Conservation (phyloP, 2,113 vertebrate genomes). For the Catharus minimus region DNA sequence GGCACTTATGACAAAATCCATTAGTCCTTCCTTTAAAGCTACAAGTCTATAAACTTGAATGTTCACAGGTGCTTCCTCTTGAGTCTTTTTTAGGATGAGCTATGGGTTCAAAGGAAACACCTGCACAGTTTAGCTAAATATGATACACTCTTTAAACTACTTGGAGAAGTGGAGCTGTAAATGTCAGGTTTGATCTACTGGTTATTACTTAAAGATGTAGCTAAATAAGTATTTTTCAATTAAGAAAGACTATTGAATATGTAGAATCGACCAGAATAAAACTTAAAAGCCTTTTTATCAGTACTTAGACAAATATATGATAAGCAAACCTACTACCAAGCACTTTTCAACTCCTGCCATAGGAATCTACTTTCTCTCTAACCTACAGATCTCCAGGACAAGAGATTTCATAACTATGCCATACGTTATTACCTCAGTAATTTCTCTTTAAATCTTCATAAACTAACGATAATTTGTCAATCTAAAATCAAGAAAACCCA, state of each 20-base stretch:
- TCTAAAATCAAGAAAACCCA: background rate
- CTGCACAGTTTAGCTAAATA: constrained; percentile 19
- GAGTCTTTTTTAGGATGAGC: constrained; percentile 47
- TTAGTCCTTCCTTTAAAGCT: background rate
- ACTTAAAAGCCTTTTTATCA: background rate
- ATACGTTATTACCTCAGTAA: background rate
- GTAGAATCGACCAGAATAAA: background rate
- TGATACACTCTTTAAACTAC: background rate
- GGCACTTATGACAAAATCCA: background rate
- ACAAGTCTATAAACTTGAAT: background rate
- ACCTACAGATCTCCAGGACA: background rate
- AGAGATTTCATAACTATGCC: background rate
- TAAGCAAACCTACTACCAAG: background rate
- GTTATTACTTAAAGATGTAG: background rate
- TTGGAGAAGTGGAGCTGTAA: background rate
- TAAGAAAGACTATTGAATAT: background rate
- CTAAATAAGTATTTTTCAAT: background rate
- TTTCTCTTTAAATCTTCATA: background rate
- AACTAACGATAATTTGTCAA: background rate
- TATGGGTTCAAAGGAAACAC: constrained; percentile 57
- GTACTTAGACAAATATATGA: background rate
- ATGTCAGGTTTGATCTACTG: background rate
- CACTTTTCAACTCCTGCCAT: background rate
- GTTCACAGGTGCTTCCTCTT: constrained; percentile 53
- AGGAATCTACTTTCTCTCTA: background rate